These are phyloP conservation scores for Eutrigla gurnardus DNA, from an alignment of 2,797 vertebrate species.

Conservation along the genomic window DNA sequence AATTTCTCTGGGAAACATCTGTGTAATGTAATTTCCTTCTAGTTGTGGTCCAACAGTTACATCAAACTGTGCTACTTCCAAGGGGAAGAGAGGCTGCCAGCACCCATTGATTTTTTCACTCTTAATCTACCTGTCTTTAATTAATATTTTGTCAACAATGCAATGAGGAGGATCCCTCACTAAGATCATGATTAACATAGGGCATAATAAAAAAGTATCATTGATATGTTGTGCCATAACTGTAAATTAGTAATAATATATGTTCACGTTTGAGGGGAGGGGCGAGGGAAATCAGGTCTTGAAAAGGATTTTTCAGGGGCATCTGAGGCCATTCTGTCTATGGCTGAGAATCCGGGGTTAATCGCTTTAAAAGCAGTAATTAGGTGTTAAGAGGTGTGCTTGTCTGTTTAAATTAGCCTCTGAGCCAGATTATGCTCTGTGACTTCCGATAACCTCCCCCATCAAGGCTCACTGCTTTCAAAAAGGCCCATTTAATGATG, in stretches of 20 bases:
- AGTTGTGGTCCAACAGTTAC: slow-evolving; percentile 24
- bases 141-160: slow-evolving; percentile 47
- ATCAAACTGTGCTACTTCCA: slow-evolving; percentile 39
- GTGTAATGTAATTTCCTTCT: slow-evolving; percentile 34
- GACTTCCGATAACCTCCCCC: slow-evolving; percentile 70
- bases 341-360: slow-evolving; percentile 77
- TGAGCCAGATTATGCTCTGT: slow-evolving; percentile 71
- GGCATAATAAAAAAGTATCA: slow-evolving; percentile 11
- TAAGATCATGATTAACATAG: slow-evolving; percentile 19
- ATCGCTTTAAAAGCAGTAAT: slow-evolving; percentile 83
- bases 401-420: slow-evolving; percentile 82
- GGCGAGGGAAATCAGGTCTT: slow-evolving; percentile 52
- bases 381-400: slow-evolving; percentile 81
- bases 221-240: not conserved
- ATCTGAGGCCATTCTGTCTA: slow-evolving; percentile 70
- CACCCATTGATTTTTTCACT: slow-evolving; percentile 41
- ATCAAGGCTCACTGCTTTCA: slow-evolving; percentile 48
- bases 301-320: slow-evolving; percentile 57
- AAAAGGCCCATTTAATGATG: slow-evolving; percentile 55
- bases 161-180: slow-evolving; percentile 26
- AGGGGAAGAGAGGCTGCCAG: slow-evolving; percentile 48
- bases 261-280: slow-evolving; percentile 21
- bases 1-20: slow-evolving; percentile 15
- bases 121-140: slow-evolving; percentile 41
- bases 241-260: slow-evolving; percentile 13